A percentile compares a stretch with the other conserved stretches of the same genome.
Evolutionary conservation across 2,113 vertebrate genomes (phyloP).

Genomic region (Oreochromis tanganicae): DNA sequence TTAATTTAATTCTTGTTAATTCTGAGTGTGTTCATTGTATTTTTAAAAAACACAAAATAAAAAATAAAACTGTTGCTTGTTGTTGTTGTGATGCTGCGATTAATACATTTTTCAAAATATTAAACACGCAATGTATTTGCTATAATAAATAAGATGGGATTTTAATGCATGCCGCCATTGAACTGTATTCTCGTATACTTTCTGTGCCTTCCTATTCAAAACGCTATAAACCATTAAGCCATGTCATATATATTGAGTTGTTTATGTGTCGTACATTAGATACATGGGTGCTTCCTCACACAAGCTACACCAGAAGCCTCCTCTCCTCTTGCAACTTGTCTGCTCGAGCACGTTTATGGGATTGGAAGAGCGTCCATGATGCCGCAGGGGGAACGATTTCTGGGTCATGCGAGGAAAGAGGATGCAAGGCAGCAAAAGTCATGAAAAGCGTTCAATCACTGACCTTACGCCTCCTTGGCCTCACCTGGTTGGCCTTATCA

Average conservation of each 20-base stretch:
- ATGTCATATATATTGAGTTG: background rate
- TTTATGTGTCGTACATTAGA: background rate
- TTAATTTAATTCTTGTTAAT: background rate
- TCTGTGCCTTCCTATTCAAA: background rate
- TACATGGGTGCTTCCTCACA: background rate
- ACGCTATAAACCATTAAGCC: background rate
- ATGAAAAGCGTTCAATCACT: background rate
- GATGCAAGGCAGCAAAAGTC: background rate
- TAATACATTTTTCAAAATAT: background rate
- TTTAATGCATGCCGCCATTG: background rate
- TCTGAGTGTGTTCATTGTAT: background rate
- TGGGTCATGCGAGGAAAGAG: background rate
- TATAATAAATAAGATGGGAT: background rate
- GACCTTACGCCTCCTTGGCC: background rate
- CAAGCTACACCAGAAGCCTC: background rate
- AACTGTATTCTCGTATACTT: background rate
- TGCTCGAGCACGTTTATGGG: background rate
- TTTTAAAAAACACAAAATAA: background rate
- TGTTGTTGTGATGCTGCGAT: background rate
- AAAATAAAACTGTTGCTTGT: background rate
- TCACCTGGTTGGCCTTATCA: background rate
- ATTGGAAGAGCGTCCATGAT: background rate
- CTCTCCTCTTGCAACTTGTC: background rate
- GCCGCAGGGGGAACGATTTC: background rate
- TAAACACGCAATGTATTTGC: background rate